These are phyloP conservation scores for Onychostoma macrolepis DNA, from an alignment of 2,113 vertebrate species.

Conservation along the genomic window DNA sequence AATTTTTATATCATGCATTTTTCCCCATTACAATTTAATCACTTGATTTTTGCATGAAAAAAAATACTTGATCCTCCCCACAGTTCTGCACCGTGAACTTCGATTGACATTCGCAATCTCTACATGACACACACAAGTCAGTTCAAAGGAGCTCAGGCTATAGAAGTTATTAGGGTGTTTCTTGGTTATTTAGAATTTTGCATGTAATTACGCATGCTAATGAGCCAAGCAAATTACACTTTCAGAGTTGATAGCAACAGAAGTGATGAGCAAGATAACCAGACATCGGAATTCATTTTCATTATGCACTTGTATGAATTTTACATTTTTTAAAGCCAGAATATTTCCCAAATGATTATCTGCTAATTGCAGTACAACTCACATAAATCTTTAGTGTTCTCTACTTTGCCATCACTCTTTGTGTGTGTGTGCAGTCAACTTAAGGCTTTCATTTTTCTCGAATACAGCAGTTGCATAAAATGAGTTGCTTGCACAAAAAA, in stretches of 20 bases:
- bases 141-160: slow-evolving; percentile 58
- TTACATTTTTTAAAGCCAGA: background rate
- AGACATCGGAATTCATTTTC: slow-evolving; percentile 3
- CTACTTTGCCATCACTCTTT: slow-evolving; percentile 28
- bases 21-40: background rate
- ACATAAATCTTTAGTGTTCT: slow-evolving; percentile 21
- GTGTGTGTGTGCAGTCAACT: background rate
- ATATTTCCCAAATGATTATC: slow-evolving; percentile 27
- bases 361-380: background rate
- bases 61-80: slow-evolving; percentile 28
- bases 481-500: slow-evolving; percentile 40
- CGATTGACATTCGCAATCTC: slow-evolving; percentile 48
- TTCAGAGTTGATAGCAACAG: slow-evolving; percentile 37
- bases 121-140: slow-evolving; percentile 49
- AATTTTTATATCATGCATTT: background rate
- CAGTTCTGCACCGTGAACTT: slow-evolving; percentile 47
- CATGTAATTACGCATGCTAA: slow-evolving; percentile 70
- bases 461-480: slow-evolving; percentile 42
- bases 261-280: slow-evolving; percentile 43
- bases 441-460: slow-evolving; percentile 4
- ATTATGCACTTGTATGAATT: slow-evolving; percentile 2
- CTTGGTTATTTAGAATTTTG: slow-evolving; percentile 67
- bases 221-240: slow-evolving; percentile 54
- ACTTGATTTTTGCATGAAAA: background rate
- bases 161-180: slow-evolving; percentile 53